These are phyloP conservation scores for Calliopsis andreniformis DNA, from an alignment of 1,140 invertebrate species.

Conservation along the genomic window DNA sequence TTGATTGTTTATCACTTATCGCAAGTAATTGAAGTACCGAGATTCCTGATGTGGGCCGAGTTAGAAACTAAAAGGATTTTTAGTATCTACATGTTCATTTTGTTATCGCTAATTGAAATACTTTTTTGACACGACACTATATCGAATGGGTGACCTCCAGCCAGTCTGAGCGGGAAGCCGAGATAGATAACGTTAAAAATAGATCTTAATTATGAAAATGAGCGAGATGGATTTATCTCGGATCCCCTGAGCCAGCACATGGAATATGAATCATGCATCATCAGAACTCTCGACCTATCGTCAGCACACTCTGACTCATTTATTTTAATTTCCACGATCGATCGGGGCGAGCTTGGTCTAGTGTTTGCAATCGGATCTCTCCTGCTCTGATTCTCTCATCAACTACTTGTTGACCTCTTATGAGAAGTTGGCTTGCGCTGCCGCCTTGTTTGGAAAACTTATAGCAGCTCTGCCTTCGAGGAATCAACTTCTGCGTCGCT, in stretches of 20 bases:
- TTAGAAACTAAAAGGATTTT: not conserved
- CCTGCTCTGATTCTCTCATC: not conserved
- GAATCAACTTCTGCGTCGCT: no score
- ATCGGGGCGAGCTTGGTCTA: not conserved
- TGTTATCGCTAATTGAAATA: not conserved
- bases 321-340: constrained; percentile 40
- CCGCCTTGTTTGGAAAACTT: no score
- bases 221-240: constrained; percentile 14
- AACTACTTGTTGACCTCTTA: no score
- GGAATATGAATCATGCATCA: constrained; percentile 32
- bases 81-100: not conserved
- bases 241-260: not conserved
- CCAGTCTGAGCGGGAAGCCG: constrained; percentile 30
- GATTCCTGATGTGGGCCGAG: no score
- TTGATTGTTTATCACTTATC: not conserved
- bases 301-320: constrained; percentile 3
- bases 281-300: constrained; percentile 9
- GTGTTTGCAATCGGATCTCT: not conserved
- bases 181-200: constrained; percentile 44
- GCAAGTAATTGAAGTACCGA: no score
- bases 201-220: constrained; percentile 36
- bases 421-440: no score
- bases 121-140: not conserved
- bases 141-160: not conserved
- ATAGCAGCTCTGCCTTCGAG: no score